Base-by-base conservation (phyloP, 2,888 invertebrate genomes). In the Drosophila stalkeri region DNA sequence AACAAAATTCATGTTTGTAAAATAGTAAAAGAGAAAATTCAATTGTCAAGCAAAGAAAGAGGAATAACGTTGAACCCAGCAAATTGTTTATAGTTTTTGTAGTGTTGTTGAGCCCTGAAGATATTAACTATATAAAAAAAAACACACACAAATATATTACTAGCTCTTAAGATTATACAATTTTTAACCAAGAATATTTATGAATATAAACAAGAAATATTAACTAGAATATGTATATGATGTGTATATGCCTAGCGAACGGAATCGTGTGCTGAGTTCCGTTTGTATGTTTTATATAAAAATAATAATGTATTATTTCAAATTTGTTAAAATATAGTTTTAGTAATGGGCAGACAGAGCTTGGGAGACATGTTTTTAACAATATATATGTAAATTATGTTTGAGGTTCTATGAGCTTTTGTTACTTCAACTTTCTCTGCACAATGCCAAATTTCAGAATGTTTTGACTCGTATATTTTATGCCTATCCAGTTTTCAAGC, bases 31-130 rank as follows among this genome's bases (percentile, higher is more conserved):
- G 31, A 62, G 35, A 59, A 43, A 51, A 3, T 31, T 31, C 59
- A 61, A 57, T 57, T 63, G 68, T 71, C 46, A 43, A 68, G 39
- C 56, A 55, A 64, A 61, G n/a, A 55, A 64, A 61, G 35, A 2
- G 27, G 31, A 41, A 18, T 63, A 60, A 44, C 41, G 14, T 74
- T 64, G 55, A 72, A 41, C 44, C 47, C 47, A 61, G 27, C 33
- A 71, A 76, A 71, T 71, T 67, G 76, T 73, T 81, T 82, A 55
- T 78, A 78, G 80, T 77, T 78, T 72, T 71, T 63, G 59, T 78
- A 75, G 75, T 77, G 57, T 74, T 80, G 81, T 83, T 81, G 63
- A 80, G 66, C 71, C 76, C 54, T 57, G 64, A 80, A 72, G 73
- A 79, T 79, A 84, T 83, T 82, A 86, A 43, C 59, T 54, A 59